Conservation (phyloP, 2,888 invertebrate species). For the Ashinkailepas kermadecensis region DNA sequence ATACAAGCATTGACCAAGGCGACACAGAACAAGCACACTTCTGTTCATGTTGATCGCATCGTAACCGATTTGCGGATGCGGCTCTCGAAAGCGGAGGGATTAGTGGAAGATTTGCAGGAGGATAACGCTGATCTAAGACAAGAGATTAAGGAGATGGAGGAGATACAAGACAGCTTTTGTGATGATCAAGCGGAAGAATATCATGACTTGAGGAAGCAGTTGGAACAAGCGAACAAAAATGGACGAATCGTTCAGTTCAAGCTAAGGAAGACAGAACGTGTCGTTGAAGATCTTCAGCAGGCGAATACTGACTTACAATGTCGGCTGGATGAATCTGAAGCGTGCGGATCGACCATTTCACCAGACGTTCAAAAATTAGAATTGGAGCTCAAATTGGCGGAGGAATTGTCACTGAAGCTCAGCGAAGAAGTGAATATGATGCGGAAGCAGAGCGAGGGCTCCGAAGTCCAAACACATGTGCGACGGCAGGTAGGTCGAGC, state of each 20-base stretch:
- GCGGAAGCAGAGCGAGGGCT: constrained; percentile 1
- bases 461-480: neutral
- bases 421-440: constrained; percentile 58
- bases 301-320: constrained; percentile 63
- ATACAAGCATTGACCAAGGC: constrained; percentile 31
- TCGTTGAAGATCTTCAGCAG: constrained; percentile 72
- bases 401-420: constrained; percentile 55
- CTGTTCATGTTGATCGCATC: constrained; percentile 31
- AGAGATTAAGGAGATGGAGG: constrained; percentile 92
- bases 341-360: constrained; percentile 45
- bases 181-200: constrained; percentile 98
- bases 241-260: constrained; percentile 97
- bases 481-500: neutral
- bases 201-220: constrained; percentile 81
- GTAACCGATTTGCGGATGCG: constrained; percentile 63
- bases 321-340: constrained; percentile 40
- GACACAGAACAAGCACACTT: constrained; percentile 29
- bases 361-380: constrained; percentile 71
- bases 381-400: constrained; percentile 72
- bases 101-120: constrained; percentile 89
- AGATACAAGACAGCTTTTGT: constrained; percentile 94
- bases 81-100: constrained; percentile 76
- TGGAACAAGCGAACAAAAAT: constrained; percentile 95
- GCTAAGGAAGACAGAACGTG: constrained; percentile 87
- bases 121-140: constrained; percentile 92